These are phyloP conservation scores for Thermophis baileyi DNA, from an alignment of 2,113 vertebrate genomes.

Conservation along the genomic window DNA sequence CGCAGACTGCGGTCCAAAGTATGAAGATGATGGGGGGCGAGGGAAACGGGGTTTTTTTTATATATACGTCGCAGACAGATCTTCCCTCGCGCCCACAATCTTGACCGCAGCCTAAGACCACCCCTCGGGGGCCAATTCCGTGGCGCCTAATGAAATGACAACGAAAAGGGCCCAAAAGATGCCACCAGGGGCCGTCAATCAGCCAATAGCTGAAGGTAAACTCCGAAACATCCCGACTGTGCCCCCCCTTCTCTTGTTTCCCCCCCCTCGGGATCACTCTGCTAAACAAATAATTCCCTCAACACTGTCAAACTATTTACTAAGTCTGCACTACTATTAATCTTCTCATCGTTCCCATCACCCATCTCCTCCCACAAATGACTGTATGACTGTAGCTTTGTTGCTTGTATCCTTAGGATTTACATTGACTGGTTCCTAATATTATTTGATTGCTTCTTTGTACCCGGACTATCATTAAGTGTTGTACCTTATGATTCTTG, in stretches of 20 bases:
- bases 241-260: not conserved
- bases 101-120: not conserved
- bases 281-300: no score
- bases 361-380: no score
- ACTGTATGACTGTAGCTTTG: no score
- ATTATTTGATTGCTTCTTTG: no score
- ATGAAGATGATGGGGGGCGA: not conserved
- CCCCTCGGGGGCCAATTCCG: not conserved
- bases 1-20: not conserved
- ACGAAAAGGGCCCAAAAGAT: slow-evolving; percentile 32
- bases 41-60: not conserved
- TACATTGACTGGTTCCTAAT: no score
- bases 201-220: not conserved
- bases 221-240: not conserved
- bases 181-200: not conserved
- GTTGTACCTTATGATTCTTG: no score
- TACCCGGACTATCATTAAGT: no score
- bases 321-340: no score
- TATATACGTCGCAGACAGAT: not conserved
- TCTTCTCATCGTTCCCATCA: no score
- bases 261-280: not conserved
- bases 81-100: not conserved
- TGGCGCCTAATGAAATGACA: slow-evolving; percentile 48
- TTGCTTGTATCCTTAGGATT: no score
- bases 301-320: no score